Percentiles rank a stretch among this genome's conserved stretches.
Evolutionary conservation across 2,797 vertebrate genomes (phyloP).

Genomic region (Phrynocephalus vlangalii): DNA sequence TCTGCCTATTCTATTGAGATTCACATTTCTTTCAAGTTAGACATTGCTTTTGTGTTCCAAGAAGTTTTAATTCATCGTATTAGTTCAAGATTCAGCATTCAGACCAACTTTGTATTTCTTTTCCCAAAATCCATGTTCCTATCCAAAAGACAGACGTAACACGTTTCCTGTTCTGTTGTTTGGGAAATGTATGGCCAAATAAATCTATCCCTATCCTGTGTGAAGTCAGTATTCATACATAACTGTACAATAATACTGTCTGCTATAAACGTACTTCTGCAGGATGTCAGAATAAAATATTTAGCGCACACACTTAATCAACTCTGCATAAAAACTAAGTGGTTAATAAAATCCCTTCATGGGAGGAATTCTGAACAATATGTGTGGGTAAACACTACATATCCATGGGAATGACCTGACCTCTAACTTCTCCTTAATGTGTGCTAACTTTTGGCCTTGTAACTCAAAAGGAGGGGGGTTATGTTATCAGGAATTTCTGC

Average conservation of each 20-base stretch:
- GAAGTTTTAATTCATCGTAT: not conserved
- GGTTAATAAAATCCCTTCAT: slow-evolving; percentile 44
- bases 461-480: not conserved
- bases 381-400: not conserved
- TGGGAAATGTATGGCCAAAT: not conserved
- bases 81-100: not conserved
- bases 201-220: not conserved
- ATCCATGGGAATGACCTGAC: slow-evolving; percentile 56
- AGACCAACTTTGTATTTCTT: not conserved
- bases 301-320: not conserved
- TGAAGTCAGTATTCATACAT: not conserved
- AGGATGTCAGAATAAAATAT: not conserved
- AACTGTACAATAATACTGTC: not conserved
- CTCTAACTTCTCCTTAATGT: slow-evolving; percentile 2
- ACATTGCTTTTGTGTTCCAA: not conserved
- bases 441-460: slow-evolving; percentile 18
- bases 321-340: slow-evolving; percentile 36
- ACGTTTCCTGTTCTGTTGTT: not conserved
- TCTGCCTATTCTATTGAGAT: not conserved
- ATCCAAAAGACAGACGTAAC: no score
- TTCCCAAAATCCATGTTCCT: not conserved
- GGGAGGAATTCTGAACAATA: slow-evolving; percentile 44
- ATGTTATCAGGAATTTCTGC: slow-evolving; percentile 47
- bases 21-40: not conserved
- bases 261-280: not conserved